Evolutionary conservation across 2,797 vertebrate species (phyloP).

Genomic region (Micrastur ruficollis): DNA sequence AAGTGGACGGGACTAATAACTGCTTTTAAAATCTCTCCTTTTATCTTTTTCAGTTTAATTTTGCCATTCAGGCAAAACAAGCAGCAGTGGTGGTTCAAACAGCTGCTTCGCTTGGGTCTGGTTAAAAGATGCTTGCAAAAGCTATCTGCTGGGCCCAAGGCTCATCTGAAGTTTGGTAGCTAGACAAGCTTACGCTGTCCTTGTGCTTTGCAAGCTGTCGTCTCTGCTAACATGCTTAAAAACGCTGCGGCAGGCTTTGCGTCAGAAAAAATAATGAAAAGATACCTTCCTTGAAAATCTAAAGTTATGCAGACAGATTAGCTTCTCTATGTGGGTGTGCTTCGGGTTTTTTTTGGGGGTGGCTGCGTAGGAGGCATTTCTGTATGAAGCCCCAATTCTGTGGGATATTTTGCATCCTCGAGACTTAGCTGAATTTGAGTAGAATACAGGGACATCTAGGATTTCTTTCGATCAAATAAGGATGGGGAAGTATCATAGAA

Average conservation of each 20-base stretch:
- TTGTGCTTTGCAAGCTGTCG: background rate
- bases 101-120: background rate
- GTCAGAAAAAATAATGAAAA: background rate
- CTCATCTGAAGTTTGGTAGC: background rate
- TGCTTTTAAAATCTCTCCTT: background rate
- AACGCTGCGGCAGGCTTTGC: background rate
- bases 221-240: background rate
- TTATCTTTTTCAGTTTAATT: background rate
- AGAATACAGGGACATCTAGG: background rate
- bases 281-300: background rate
- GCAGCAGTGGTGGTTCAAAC: background rate
- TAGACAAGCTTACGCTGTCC: background rate
- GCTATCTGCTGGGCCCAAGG: background rate
- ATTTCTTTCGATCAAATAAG: background rate
- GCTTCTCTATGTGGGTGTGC: background rate
- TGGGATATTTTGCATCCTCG: background rate
- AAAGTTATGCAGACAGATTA: background rate
- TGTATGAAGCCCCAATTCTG: background rate
- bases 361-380: background rate
- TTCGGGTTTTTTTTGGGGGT: accelerated
- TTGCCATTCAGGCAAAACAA: background rate
- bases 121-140: background rate
- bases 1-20: background rate
- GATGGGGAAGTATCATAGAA: background rate
- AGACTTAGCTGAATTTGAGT: background rate